A percentile compares a stretch with the other conserved stretches of the same genome.
Evolutionary conservation across 2,113 vertebrate genomes (phyloP).

Genomic region (Toxostoma redivivum): DNA sequence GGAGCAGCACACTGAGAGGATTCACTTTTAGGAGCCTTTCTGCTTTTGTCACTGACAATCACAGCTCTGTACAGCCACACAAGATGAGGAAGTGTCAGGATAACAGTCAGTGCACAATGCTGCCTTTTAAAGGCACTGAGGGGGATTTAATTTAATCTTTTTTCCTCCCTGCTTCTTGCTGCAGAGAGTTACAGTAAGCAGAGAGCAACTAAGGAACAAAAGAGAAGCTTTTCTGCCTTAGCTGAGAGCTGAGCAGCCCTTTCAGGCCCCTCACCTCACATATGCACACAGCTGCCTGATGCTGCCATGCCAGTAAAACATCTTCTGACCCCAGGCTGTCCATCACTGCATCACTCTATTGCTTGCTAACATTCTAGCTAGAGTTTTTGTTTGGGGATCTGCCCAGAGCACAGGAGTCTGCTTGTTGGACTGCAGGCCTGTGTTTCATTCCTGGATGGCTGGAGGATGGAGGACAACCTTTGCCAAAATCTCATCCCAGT

Average conservation of each 20-base stretch:
- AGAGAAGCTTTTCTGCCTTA: background rate
- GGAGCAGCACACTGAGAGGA: background rate
- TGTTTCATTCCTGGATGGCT: background rate
- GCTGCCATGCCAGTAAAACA: background rate
- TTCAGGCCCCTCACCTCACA: background rate
- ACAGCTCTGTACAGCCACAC: background rate
- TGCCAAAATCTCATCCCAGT: background rate
- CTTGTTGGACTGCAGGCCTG: background rate
- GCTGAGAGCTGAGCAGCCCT: background rate
- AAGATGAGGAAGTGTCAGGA: background rate
- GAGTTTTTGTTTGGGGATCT: background rate
- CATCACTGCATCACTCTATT: background rate
- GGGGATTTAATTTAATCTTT: background rate
- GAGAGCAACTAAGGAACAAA: background rate
- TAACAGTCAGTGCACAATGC: background rate
- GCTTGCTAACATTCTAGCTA: background rate
- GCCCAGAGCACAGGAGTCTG: background rate
- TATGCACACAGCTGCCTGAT: fast-evolving
- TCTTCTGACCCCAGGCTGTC: background rate
- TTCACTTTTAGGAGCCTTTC: background rate
- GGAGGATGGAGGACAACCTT: background rate
- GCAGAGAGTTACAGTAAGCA: background rate
- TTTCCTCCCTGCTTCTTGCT: background rate
- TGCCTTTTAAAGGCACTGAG: background rate
- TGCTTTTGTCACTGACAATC: background rate